Base-by-base conservation (phyloP, 2,888 invertebrate genomes). In the Megamerina dolium region DNA sequence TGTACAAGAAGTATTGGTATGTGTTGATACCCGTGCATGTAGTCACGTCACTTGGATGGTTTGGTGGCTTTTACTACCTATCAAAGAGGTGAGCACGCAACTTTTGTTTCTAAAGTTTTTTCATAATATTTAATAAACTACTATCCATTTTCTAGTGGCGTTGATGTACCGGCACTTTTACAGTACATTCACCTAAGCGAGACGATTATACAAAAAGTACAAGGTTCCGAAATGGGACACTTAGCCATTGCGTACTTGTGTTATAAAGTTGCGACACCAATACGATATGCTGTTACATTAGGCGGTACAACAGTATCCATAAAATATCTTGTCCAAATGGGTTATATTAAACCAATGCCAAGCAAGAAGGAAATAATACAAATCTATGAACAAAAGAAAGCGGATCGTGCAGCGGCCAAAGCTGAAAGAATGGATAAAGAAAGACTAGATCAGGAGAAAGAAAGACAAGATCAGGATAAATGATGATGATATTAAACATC, bases 1-100 rank as follows among this genome's bases (percentile, higher is more conserved):
- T 95, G 84, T 90, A 90, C 65, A 87, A 86, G 66, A 87, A 94
- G 64, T 96, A 97, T 73, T 97, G 97, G 90, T 94, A 97, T 73
- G 87, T 97, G 41, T 74, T 95, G 44, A 75, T 97, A 44, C 96
- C 93, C 4, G 96, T 99, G 3, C 97, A 99, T 73, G 63, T 87
- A 37, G 79, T 82, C 14, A 94, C 94, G 9, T 97, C 95, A 3
- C 74, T 81, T 23, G 76, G 85, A 43, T 99, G 96, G 96, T 83
- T 87, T 68, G 87, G 85, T 13, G 74, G 82, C 16, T 92, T 94
- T 72, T 97, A 93, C 73, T 84, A 87, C 63, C 72, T 84, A 56
- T 87, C 90, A 9, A 80, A 82, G 70, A 88, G 89, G 94, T 94
- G 43, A 32, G 43, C 43, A 13, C n/a, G n/a, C n/a, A n/a, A n/a